Percentiles rank a stretch among this genome's conserved stretches.
Evolutionary conservation across 2,888 invertebrate genomes (phyloP).

Genomic region (Oligia fasciuncula): DNA sequence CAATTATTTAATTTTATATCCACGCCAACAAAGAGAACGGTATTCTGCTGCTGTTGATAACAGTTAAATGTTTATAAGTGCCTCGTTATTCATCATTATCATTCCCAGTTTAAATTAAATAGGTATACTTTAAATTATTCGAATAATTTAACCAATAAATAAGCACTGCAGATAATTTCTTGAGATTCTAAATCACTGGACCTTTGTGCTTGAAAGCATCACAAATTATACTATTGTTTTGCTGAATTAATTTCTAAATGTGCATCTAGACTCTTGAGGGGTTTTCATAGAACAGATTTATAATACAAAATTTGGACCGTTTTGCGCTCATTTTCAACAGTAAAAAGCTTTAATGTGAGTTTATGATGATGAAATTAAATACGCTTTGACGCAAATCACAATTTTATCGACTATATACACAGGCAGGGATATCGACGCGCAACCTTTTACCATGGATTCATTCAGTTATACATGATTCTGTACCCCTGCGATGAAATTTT

Average conservation of each 20-base stretch:
- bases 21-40: slow-evolving; percentile 37
- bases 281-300: not conserved
- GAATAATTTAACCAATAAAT: slow-evolving; percentile 43
- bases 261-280: slow-evolving; percentile 11
- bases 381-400: not conserved
- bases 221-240: slow-evolving; percentile 34
- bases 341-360: no score
- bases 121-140: slow-evolving; percentile 49
- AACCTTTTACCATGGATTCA: not conserved
- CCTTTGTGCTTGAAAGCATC: slow-evolving; percentile 2
- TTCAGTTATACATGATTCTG: no score
- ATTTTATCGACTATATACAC: not conserved
- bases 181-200: slow-evolving; percentile 24
- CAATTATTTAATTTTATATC: slow-evolving; percentile 51
- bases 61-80: slow-evolving; percentile 51
- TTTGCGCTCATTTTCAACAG: slow-evolving; percentile 1
- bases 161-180: slow-evolving; percentile 35
- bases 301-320: not conserved
- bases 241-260: slow-evolving; percentile 5
- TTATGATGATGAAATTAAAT: not conserved
- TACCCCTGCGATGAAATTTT: not conserved
- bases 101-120: slow-evolving; percentile 31
- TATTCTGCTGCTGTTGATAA: slow-evolving; percentile 48
- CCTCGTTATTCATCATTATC: slow-evolving; percentile 61
- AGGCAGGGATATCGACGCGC: no score